Evolutionary conservation across 2,113 vertebrate genomes (phyloP), one percentile per base, ranked within the genome.

Genomic region (Phasianus colchicus): DNA sequence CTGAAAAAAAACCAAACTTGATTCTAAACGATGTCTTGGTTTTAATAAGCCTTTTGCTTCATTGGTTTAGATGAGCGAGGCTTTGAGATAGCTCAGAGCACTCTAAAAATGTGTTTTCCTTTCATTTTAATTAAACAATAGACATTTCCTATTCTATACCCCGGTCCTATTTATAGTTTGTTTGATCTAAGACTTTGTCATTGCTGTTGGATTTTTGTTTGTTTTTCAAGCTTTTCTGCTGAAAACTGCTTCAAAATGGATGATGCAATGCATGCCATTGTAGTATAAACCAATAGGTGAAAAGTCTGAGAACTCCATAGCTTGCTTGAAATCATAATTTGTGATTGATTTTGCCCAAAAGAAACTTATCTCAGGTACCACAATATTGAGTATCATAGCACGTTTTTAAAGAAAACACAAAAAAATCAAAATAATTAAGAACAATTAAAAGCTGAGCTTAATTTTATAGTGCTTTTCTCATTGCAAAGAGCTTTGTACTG

Each of bases 121-220:
- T 87, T 90, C 92, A 93, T 95, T 89, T 86, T 90, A 93, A 93
- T 95, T 89, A 90, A 94, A 94, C 78, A 89, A 79, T 43, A 95
- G 92, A 38, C 54, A 57, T 73, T 90, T 89, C 60, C 57, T 72
- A 55, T 36, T 83, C 80, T 84, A 60, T 87, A 73, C 40, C 57
- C 69, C 30, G 40, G 54, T 66, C 30, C 25, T 78, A 1, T 25
- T 50, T 88, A 74, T 50, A 32, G 29, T 73, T 80, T 94, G 60
- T 77, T 89, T 93, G 57, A 86, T 93, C 79, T 83, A 14, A 13
- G 58, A 27, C 61, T 80, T 72, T 92, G 67, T 81, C 67, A 89
- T 34, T 48, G 45, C 72, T 48, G 25, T 13, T 74, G 63, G 6
- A 6, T 36, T 64, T 89, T 91, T 80, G 34, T 80, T 87, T 48